Conservation (phyloP, 2,888 invertebrate genomes). For the Teleogryllus oceanicus region DNA sequence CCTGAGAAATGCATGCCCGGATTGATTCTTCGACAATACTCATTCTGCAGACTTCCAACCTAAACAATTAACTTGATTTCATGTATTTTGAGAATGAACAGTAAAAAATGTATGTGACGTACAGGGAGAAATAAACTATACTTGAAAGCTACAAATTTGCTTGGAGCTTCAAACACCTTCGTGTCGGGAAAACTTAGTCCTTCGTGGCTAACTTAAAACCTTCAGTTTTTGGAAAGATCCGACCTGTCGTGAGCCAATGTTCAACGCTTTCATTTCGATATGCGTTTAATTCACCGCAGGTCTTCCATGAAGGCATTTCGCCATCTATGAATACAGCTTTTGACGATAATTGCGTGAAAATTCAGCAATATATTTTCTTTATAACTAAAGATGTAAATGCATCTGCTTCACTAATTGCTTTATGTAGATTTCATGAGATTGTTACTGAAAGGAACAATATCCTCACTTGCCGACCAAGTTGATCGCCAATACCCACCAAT, state of each 20-base stretch:
- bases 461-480: background rate
- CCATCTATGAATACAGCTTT: background rate
- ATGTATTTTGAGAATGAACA: too few species aligned
- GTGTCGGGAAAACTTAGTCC: background rate
- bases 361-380: background rate
- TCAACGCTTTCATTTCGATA: background rate
- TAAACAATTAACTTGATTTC: too few species aligned
- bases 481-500: background rate
- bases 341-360: background rate
- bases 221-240: background rate
- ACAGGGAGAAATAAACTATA: too few species aligned
- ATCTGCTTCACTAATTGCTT: too few species aligned
- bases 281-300: background rate
- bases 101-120: too few species aligned
- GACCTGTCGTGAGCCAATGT: background rate
- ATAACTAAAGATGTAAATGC: background rate
- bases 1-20: too few species aligned
- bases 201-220: background rate
- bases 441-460: background rate
- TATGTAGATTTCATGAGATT: background rate
- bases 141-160: too few species aligned
- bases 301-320: background rate
- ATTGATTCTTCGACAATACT: too few species aligned
- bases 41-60: too few species aligned
- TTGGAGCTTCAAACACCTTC: too few species aligned